phyloP scores from a whole-genome alignment of 2,113 vertebrate species.

The Archilochus colubris region DNA sequence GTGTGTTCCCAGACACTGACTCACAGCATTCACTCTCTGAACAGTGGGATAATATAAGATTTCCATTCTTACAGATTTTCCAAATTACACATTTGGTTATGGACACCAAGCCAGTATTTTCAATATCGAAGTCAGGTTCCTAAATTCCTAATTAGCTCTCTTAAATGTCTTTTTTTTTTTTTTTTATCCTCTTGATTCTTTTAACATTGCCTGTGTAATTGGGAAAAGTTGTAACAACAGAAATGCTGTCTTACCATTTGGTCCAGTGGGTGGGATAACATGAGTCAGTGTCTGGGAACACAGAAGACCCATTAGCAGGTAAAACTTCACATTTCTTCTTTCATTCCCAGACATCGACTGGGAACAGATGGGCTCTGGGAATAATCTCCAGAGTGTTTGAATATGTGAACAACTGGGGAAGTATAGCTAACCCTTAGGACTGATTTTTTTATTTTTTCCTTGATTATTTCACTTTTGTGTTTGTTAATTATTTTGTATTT shows the following conservation, averaged over 20 bases:
- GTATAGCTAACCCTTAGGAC: background rate
- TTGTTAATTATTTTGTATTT: no score
- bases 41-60: conserved; percentile 19
- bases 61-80: conserved; percentile 41
- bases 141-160: conserved; percentile 18
- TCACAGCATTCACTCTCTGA: background rate
- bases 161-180: background rate
- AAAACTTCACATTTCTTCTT: conserved; percentile 48
- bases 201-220: background rate
- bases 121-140: background rate
- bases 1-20: conserved; percentile 54
- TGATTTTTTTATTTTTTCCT: background rate
- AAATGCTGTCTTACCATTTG: background rate
- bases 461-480: background rate
- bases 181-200: background rate
- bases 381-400: background rate
- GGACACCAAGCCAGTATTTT: background rate
- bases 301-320: conserved; percentile 41
- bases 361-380: conserved; percentile 25
- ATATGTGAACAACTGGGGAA: background rate
- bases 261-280: conserved; percentile 43
- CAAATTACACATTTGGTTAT: conserved; percentile 1
- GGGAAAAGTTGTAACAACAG: conserved; percentile 45
- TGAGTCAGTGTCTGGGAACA: conserved; percentile 74
- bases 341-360: conserved; percentile 70